Base-by-base conservation (phyloP, 2,113 vertebrate genomes). In the Microcebus jonahi region DNA sequence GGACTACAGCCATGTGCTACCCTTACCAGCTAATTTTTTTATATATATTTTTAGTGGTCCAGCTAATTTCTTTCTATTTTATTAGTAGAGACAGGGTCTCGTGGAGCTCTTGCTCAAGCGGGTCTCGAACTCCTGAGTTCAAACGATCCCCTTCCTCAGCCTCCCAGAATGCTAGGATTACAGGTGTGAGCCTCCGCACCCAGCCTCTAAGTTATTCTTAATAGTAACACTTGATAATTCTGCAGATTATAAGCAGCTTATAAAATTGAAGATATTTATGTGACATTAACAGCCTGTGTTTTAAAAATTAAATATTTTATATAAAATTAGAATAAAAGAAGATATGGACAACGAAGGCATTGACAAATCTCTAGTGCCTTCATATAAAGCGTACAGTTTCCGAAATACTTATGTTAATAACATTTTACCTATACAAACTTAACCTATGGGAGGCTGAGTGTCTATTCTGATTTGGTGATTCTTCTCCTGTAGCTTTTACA, bases 181-280 rank as follows among this genome's bases (percentile, higher is more conserved):
- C 45, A 48, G 45, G 45, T 10, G 45, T 48, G 45, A 48, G 45
- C 45, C 45, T 9, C 45, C 9, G 8, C 45, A 10, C 45, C 45
- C 9, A 10, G 45, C 45, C 45, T 48, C 45, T 48, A 9, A 48
- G 45, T 48, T 98, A 98, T 96, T 97, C 90, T 95, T 93, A 97
- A 93, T 90, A 90, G 95, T 97, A 96, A 91, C 94, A 94, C 90
- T 65, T 97, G 95, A 91, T 96, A 97, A 95, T 97, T 92, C 94
- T 97, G 94, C 91, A 8, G 70, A 95, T 75, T 91, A 88, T 87
- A 98, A 97, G 70, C 34, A 75, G 84, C 94, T 91, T 18, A 97
- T 98, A 96, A 96, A 98, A 96, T 88, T 68, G 96, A 97, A 98
- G 92, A 88, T 97, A 97, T 91, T 97, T 97, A 98, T 98, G 96